These are phyloP conservation scores for Steatocranus sp. DNA, from an alignment of 2,797 vertebrate genomes.

Conservation along the genomic window DNA sequence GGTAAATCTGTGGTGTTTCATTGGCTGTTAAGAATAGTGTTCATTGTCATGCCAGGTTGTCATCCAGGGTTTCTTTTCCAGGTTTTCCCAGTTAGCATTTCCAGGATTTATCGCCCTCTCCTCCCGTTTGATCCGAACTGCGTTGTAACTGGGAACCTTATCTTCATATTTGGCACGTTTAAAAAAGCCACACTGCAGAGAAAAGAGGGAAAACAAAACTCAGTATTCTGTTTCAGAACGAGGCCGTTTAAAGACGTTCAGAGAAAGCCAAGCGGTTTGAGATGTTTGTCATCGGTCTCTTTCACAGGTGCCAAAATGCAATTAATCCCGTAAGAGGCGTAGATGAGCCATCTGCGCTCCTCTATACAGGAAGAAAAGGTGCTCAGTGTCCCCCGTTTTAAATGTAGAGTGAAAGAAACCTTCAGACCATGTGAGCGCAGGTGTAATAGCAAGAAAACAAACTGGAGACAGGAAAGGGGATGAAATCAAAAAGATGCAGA, in stretches of 20 bases:
- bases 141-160: slow-evolving; percentile 88
- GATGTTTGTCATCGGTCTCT: background rate
- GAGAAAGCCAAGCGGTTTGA: slow-evolving; percentile 1
- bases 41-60: slow-evolving; percentile 83
- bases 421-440: slow-evolving; percentile 2
- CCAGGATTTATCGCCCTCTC: slow-evolving; percentile 77
- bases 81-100: slow-evolving; percentile 68
- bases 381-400: background rate
- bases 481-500: slow-evolving; percentile 21
- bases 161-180: slow-evolving; percentile 89
- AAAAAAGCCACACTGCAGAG: slow-evolving; percentile 90
- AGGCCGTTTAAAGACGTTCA: background rate
- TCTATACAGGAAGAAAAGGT: slow-evolving; percentile 4
- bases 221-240: background rate
- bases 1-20: slow-evolving; percentile 1
- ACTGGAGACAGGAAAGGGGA: background rate
- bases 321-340: background rate
- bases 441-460: slow-evolving; percentile 6
- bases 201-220: background rate
- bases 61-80: slow-evolving; percentile 90
- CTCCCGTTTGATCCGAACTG: slow-evolving; percentile 88
- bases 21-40: slow-evolving; percentile 80
- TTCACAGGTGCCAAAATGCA: slow-evolving; percentile 17
- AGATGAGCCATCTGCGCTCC: slow-evolving; percentile 9
- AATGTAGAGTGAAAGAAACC: background rate